Evolutionary conservation across 2,888 invertebrate species (phyloP).

Genomic region (Balanococcus diminutus): DNA sequence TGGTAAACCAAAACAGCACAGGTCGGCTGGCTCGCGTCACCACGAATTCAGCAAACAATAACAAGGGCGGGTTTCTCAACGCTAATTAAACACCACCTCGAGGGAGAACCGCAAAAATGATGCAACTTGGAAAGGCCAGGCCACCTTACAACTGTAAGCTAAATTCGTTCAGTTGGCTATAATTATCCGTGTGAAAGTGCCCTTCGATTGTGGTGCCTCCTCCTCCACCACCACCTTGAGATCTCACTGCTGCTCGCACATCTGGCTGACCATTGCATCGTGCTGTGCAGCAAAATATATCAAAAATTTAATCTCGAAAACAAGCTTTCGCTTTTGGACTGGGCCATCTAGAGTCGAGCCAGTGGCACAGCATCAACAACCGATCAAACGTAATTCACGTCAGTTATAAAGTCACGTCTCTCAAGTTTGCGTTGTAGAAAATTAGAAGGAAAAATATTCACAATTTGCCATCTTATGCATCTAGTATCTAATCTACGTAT

Average conservation of each 20-base stretch:
- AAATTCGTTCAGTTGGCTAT: not conserved
- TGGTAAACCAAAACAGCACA: not conserved
- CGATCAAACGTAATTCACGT: not conserved
- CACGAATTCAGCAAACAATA: too few relatives aligned
- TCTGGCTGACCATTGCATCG: not conserved
- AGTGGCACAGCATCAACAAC: not conserved
- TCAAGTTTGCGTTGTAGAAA: not conserved
- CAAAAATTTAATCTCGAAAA: not conserved
- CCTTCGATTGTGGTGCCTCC: slow-evolving; percentile 1
- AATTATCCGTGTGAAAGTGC: slow-evolving; percentile 29
- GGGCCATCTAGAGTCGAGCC: not conserved
- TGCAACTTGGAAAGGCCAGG: not conserved
- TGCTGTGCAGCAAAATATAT: not conserved
- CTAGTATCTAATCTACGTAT: too few relatives aligned
- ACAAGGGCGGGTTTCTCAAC: slow-evolving; percentile 35
- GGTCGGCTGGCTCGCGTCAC: too few relatives aligned
- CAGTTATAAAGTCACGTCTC: not conserved
- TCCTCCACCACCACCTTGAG: not conserved
- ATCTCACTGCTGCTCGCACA: not conserved
- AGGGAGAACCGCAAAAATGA: slow-evolving; percentile 29
- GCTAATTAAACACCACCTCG: slow-evolving; percentile 33
- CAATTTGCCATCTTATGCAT: not conserved
- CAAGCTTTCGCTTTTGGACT: not conserved
- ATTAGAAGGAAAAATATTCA: not conserved
- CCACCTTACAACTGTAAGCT: not conserved